phyloP scores from a whole-genome alignment of 2,113 vertebrate genomes.

The Tyto alba region DNA sequence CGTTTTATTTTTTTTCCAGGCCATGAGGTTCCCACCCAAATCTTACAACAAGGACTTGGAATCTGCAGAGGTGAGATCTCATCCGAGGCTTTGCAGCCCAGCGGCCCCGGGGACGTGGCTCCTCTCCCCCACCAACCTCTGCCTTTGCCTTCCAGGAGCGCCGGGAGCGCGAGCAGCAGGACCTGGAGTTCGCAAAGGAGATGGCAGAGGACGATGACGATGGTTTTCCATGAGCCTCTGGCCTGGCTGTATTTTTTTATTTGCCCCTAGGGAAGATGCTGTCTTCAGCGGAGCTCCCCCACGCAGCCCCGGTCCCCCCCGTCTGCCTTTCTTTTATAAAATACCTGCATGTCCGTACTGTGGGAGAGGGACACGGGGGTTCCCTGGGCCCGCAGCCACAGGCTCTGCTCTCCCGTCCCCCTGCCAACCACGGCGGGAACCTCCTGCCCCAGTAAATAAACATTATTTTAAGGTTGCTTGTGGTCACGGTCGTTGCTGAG shows the following conservation, averaged over 20 bases:
- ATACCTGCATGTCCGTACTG: conserved; percentile 41
- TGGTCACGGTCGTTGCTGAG: neutral
- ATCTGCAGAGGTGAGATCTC: conserved; percentile 89
- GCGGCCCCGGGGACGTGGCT: accelerated
- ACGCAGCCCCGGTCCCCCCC: neutral
- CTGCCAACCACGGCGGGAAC: neutral
- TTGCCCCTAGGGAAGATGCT: conserved; percentile 16
- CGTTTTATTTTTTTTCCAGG: conserved; percentile 66
- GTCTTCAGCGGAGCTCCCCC: conserved; percentile 10
- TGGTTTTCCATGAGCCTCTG: conserved; percentile 85
- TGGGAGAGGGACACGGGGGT: neutral
- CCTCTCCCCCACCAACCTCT: neutral
- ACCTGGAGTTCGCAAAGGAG: conserved; percentile 98
- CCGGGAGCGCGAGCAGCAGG: conserved; percentile 94
- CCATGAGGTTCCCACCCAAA: conserved; percentile 98
- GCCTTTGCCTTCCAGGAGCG: conserved; percentile 80
- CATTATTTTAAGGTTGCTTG: neutral
- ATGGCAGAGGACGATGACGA: conserved; percentile 98
- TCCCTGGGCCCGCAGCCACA: neutral
- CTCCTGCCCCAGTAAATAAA: neutral
- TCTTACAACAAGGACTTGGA: conserved; percentile 99
- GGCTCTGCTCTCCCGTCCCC: neutral
- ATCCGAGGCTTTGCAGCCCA: accelerated
- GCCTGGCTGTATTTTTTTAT: conserved; percentile 39
- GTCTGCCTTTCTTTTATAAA: conserved; percentile 58